These are phyloP conservation scores for Ecliptopera silaceata DNA, from an alignment of 2,888 invertebrate species.

Conservation along the genomic window DNA sequence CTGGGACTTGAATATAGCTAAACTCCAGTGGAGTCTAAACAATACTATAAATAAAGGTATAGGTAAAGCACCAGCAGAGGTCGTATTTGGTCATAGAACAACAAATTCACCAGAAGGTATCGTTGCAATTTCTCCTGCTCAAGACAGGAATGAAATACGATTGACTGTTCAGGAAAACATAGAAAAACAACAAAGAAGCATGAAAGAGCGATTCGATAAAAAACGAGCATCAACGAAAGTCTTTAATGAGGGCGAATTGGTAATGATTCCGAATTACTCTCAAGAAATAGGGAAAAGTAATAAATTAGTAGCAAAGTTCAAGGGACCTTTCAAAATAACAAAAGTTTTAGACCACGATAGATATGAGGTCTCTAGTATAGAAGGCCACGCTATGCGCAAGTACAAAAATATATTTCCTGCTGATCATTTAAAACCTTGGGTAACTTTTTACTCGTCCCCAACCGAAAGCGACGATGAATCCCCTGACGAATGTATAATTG, in stretches of 20 bases:
- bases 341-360: no score
- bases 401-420: background rate
- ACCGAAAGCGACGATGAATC: no score
- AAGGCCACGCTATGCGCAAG: slow-evolving; percentile 1
- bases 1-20: no score
- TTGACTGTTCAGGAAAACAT: background rate
- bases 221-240: background rate
- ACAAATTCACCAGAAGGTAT: background rate
- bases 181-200: no score
- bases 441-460: background rate
- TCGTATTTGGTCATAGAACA: slow-evolving; percentile 6
- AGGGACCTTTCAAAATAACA: no score
- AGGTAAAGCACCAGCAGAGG: slow-evolving; percentile 10
- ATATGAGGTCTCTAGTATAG: no score
- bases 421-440: background rate
- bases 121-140: background rate
- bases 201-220: slow-evolving; percentile 8
- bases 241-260: slow-evolving; percentile 5
- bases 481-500: no score
- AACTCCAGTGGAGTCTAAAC: slow-evolving; percentile 13
- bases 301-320: no score
- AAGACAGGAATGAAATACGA: background rate
- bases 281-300: no score
- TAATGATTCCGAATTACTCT: background rate
- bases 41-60: slow-evolving; percentile 9